Evolutionary conservation across 1,140 invertebrate genomes (phyloP).

Genomic region (Cephus cinctus): DNA sequence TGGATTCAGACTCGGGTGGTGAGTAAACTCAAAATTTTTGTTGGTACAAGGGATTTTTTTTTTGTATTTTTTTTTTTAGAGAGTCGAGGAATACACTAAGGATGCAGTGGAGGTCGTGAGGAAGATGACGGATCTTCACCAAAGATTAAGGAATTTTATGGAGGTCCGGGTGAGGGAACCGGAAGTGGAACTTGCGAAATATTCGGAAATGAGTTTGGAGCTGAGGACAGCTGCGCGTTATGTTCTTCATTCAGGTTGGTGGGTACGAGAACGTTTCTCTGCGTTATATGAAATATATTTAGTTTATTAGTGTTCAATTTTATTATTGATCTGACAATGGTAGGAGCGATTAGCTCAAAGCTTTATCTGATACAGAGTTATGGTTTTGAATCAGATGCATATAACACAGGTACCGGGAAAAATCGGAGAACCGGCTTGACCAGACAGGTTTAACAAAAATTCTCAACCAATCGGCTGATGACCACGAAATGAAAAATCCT

Average conservation of each 20-base stretch:
- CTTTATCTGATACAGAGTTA: too few relatives aligned
- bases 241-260: constrained; percentile 40
- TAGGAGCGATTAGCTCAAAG: too few relatives aligned
- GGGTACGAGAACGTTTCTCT: too few relatives aligned
- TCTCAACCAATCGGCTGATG: background rate
- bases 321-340: background rate
- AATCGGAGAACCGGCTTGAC: constrained; percentile 21
- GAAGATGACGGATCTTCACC: constrained; percentile 59
- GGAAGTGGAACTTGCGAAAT: constrained; percentile 32
- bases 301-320: constrained; percentile 9
- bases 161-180: constrained; percentile 32
- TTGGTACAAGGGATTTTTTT: too few relatives aligned
- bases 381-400: constrained; percentile 14
- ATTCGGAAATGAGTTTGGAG: constrained; percentile 36
- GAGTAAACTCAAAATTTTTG: constrained; percentile 37
- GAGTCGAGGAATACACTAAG: constrained; percentile 63
- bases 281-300: constrained; percentile 4
- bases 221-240: constrained; percentile 30
- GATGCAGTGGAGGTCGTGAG: constrained; percentile 55
- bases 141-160: constrained; percentile 44
- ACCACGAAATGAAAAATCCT: constrained; percentile 5
- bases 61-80: constrained; percentile 35
- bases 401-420: constrained; percentile 7
- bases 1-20: constrained; percentile 86
- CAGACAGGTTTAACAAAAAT: constrained; percentile 8